phyloP scores from a whole-genome alignment of 1,140 invertebrate species.

The Atopsyche davidsoni region DNA sequence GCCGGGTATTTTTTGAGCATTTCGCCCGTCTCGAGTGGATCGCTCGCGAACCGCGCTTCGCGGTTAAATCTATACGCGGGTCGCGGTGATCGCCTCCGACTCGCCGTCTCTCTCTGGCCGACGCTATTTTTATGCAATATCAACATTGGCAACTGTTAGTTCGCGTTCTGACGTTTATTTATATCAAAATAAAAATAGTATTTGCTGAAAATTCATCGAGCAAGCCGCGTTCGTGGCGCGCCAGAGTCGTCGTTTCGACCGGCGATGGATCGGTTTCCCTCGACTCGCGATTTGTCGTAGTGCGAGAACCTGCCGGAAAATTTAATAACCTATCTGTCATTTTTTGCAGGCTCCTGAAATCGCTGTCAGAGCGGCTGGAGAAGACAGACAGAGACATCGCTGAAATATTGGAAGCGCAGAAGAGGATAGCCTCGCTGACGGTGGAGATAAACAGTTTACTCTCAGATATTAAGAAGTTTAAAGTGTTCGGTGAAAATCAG shows the following conservation, averaged over 20 bases:
- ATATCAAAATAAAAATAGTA: slow-evolving; percentile 25
- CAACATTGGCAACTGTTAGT: slow-evolving; percentile 19
- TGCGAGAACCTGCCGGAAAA: background rate
- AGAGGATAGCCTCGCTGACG: slow-evolving; percentile 58
- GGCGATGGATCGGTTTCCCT: slow-evolving; percentile 5
- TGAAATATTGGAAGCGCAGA: slow-evolving; percentile 52
- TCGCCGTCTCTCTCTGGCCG: slow-evolving; percentile 7
- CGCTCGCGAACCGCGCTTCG: too few species aligned
- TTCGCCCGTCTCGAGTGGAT: too few species aligned
- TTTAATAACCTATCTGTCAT: slow-evolving; percentile 12
- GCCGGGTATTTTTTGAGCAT: too few species aligned
- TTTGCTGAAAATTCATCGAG: slow-evolving; percentile 7
- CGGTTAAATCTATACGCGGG: too few species aligned
- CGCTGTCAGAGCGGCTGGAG: slow-evolving; percentile 23
- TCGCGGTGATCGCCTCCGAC: too few species aligned
- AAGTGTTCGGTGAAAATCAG: slow-evolving; percentile 68
- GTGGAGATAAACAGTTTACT: slow-evolving; percentile 57
- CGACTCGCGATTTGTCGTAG: slow-evolving; percentile 4
- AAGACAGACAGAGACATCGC: slow-evolving; percentile 56
- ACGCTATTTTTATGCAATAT: slow-evolving; percentile 21
- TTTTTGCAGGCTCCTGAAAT: slow-evolving; percentile 40
- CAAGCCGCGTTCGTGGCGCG: slow-evolving; percentile 3
- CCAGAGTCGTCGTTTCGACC: slow-evolving; percentile 3
- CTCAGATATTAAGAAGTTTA: slow-evolving; percentile 57
- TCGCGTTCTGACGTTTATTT: slow-evolving; percentile 17